Base-by-base conservation (phyloP, 2,888 invertebrate genomes). In the Drosophila dives region DNA sequence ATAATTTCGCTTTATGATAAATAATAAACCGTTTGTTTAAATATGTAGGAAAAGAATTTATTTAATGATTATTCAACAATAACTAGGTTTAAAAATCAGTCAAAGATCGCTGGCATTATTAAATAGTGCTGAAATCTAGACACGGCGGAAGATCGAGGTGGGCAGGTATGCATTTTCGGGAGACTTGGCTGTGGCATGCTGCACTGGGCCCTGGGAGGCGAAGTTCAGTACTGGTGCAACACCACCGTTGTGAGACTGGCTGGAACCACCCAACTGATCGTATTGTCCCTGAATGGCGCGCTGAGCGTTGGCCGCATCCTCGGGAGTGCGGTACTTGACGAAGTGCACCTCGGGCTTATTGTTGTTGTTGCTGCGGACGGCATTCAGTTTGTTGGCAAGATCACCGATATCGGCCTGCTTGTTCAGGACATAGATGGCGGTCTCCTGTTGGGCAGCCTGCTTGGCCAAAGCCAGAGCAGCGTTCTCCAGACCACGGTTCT, bases 271-370 rank as follows among this genome's bases (percentile, higher is more conserved):
- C 62, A 86, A 59, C 34, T 67, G 65, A 54, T 92, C 91, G 75
- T 92, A 92, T 65, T 92, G 91, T 0, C 59, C 45, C 75, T 92
- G 91, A 64, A 92, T 92, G 58, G 88, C 75, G 3, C 79, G 86
- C 81, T 92, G 92, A 10, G 92, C 92, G 58, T 92, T 90, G 71
- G 85, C 85, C 61, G 92, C 92, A 80, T 92, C 92, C 75, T 91
- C 89, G 2, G 78, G 83, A 1, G 92, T 92, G 63, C 91, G 92
- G 80, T 92, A 92, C 77, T 92, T 92, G 76, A 92, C 90, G 67
- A 92, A 92, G 72, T 91, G 91, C 5, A 92, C 91, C 75, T 92
- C 92, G 73, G 92, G 92, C 72, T 90, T 91, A 75, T 90, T 85
- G 71, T 81, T 86, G 77, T 67, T 82, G 71, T 86, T 82, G 77